phyloP scores from a whole-genome alignment of 2,797 vertebrate genomes.

The Gephyroberyx darwinii region DNA sequence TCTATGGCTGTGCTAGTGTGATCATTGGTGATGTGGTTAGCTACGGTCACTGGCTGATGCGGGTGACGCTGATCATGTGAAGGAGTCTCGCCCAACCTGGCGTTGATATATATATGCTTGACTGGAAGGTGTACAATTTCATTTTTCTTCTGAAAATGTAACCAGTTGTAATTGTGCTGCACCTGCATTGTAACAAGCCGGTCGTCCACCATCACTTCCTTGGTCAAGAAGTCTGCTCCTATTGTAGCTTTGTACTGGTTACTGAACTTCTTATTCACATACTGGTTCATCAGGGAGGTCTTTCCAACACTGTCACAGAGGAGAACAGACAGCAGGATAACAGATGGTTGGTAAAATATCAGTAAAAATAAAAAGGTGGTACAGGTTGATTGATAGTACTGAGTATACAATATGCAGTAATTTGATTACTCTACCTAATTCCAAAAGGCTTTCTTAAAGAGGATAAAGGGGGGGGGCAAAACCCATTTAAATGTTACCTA shows the following conservation, averaged over 20 bases:
- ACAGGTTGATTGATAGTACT: background rate
- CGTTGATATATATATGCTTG: too few species aligned
- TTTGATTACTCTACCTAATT: background rate
- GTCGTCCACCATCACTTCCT: constrained; percentile 96
- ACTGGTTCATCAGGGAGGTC: constrained; percentile 95
- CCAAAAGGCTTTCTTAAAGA: too few species aligned
- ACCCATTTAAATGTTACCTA: background rate
- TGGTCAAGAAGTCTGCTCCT: constrained; percentile 93
- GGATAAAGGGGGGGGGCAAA: too few species aligned
- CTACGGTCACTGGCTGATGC: too few species aligned
- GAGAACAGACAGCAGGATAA: constrained; percentile 22
- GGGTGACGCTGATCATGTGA: too few species aligned
- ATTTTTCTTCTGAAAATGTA: background rate
- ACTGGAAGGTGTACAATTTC: background rate
- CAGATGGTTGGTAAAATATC: background rate
- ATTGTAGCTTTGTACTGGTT: constrained; percentile 96
- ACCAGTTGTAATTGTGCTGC: constrained; percentile 11
- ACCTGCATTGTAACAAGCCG: constrained; percentile 96
- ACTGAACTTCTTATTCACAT: constrained; percentile 95
- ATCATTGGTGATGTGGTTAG: too few species aligned
- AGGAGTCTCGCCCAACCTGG: too few species aligned
- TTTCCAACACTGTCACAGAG: constrained; percentile 86
- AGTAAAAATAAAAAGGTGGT: background rate
- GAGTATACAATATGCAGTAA: constrained; percentile 7
- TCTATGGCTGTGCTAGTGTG: too few species aligned